Percentiles rank a stretch among this genome's conserved stretches.
These are phyloP conservation scores for Crossaster papposus DNA, from an alignment of 53 echinoderm and acorn worm species.

Conservation along the genomic window DNA sequence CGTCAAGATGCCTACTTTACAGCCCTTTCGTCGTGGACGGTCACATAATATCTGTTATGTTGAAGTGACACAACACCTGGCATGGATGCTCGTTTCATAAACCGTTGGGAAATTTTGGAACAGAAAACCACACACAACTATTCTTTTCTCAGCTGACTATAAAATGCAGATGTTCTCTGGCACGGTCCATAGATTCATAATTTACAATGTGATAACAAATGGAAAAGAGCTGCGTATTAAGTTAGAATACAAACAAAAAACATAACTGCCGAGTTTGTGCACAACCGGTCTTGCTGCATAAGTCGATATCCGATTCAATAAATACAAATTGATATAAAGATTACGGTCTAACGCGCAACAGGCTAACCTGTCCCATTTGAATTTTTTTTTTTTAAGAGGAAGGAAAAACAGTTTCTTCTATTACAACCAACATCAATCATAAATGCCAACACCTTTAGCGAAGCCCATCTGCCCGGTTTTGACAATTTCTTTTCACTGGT, in stretches of 20 bases:
- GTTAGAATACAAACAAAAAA: background rate
- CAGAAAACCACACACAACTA: background rate
- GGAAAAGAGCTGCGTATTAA: background rate
- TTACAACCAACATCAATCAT: background rate
- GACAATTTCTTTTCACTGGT: background rate
- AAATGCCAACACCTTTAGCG: background rate
- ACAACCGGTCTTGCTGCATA: background rate
- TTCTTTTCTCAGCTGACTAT: background rate
- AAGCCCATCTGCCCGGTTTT: background rate
- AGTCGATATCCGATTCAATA: background rate
- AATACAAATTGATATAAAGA: background rate
- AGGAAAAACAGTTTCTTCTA: background rate
- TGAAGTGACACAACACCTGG: background rate
- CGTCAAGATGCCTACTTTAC: no score
- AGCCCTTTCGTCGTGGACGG: no score
- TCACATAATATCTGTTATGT: background rate
- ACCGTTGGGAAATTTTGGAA: background rate
- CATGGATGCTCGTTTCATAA: background rate
- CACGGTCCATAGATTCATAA: background rate
- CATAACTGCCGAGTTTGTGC: no score
- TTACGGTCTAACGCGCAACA: background rate
- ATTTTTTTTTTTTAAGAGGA: background rate
- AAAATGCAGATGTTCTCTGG: background rate
- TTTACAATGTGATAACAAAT: background rate
- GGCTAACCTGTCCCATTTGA: background rate